These are phyloP conservation scores for Eulithis testata DNA, from an alignment of 2,888 invertebrate species.

Conservation along the genomic window DNA sequence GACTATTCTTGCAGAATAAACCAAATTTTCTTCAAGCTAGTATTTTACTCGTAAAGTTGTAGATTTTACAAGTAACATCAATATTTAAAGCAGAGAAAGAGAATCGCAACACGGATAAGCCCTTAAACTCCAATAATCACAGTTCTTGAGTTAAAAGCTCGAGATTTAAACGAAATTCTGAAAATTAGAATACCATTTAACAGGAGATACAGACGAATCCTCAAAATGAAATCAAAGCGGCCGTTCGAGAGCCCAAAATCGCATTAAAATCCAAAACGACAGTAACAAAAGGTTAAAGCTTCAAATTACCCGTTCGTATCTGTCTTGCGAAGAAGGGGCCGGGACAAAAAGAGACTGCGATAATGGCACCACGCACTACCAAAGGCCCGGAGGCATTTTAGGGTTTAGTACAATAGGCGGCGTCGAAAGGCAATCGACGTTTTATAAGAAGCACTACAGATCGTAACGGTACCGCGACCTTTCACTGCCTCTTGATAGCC, in stretches of 20 bases:
- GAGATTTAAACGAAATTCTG: constrained; percentile 31
- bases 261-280: constrained; percentile 66
- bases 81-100: background rate
- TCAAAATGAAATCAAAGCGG: constrained; percentile 64
- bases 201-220: constrained; percentile 60
- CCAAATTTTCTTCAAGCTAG: background rate
- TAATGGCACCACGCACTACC: constrained; percentile 58
- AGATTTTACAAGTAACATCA: background rate
- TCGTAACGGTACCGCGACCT: constrained; percentile 61
- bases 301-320: constrained; percentile 80
- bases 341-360: constrained; percentile 69
- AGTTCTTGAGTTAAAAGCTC: constrained; percentile 22
- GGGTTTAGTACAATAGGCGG: constrained; percentile 69
- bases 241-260: constrained; percentile 54
- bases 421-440: constrained; percentile 70
- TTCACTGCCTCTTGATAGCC: constrained; percentile 56
- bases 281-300: constrained; percentile 67
- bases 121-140: constrained; percentile 11
- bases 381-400: constrained; percentile 62
- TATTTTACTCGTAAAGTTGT: background rate
- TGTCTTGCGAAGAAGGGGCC: constrained; percentile 66
- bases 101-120: constrained; percentile 2
- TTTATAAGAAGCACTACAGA: constrained; percentile 68
- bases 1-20: background rate
- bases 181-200: constrained; percentile 44